Conservation (phyloP, 2,888 invertebrate species). For the Tachina grossa region DNA sequence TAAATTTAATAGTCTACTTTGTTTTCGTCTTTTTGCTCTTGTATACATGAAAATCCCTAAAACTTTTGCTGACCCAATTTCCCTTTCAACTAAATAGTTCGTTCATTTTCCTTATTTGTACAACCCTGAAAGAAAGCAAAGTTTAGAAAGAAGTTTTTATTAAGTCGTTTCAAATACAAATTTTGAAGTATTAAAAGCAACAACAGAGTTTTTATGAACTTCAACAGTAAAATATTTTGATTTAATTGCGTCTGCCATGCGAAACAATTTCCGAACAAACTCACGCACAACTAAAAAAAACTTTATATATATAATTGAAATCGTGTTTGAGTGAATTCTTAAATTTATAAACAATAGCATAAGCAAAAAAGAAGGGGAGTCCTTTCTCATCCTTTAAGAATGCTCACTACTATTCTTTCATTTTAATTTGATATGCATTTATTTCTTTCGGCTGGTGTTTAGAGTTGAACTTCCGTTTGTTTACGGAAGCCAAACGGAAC, state of each 20-base stretch:
- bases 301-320: constrained; percentile 37
- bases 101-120: constrained; percentile 53
- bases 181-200: constrained; percentile 14
- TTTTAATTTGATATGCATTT: constrained; percentile 4
- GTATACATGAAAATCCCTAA: constrained; percentile 49
- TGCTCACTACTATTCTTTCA: constrained; percentile 11
- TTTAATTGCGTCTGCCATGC: constrained; percentile 74
- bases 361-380: background rate
- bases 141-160: constrained; percentile 26
- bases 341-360: constrained; percentile 1
- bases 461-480: constrained; percentile 54
- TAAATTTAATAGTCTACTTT: constrained; percentile 34
- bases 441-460: constrained; percentile 39
- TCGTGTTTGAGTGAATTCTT: constrained; percentile 16
- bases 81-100: constrained; percentile 46
- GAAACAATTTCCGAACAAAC: constrained; percentile 61
- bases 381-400: constrained; percentile 16
- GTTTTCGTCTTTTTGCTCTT: constrained; percentile 4
- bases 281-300: constrained; percentile 15
- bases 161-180: constrained; percentile 26
- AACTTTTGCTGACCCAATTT: constrained; percentile 68
- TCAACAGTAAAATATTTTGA: constrained; percentile 72
- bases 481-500: constrained; percentile 30
- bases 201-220: constrained; percentile 72
- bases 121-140: constrained; percentile 13